Percentiles rank a stretch among this genome's conserved stretches.
Evolutionary conservation across 2,888 invertebrate species (phyloP).

Genomic region (Melanargia galathea): DNA sequence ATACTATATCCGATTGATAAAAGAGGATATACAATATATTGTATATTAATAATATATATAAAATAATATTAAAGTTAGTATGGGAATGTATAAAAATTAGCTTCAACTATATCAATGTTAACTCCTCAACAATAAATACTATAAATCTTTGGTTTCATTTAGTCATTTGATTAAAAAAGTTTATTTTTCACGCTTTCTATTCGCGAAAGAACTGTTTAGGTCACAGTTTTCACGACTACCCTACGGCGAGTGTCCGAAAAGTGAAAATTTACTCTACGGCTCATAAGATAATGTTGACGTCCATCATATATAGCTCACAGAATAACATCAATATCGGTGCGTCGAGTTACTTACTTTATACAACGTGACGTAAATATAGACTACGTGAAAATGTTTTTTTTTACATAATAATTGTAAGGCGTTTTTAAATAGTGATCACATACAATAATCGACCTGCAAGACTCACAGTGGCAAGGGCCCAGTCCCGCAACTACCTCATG

Average conservation of each 20-base stretch:
- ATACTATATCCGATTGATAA: neutral
- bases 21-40: slow-evolving; percentile 31
- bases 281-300: slow-evolving; percentile 1
- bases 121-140: slow-evolving; percentile 78
- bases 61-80: slow-evolving; percentile 45
- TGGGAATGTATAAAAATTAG: slow-evolving; percentile 76
- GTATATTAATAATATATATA: slow-evolving; percentile 25
- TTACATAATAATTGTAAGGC: neutral
- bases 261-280: slow-evolving; percentile 3
- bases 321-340: neutral
- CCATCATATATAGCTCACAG: slow-evolving; percentile 8
- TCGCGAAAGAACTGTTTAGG: slow-evolving; percentile 1
- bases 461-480: neutral
- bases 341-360: neutral
- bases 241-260: neutral
- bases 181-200: slow-evolving; percentile 43
- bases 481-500: too few relatives aligned
- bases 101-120: slow-evolving; percentile 71
- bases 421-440: neutral
- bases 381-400: neutral
- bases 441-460: neutral
- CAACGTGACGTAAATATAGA: neutral
- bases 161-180: slow-evolving; percentile 71
- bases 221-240: neutral
- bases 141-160: slow-evolving; percentile 80